Conservation (phyloP, 2,113 vertebrate species). For the Gymnarchus niloticus region DNA sequence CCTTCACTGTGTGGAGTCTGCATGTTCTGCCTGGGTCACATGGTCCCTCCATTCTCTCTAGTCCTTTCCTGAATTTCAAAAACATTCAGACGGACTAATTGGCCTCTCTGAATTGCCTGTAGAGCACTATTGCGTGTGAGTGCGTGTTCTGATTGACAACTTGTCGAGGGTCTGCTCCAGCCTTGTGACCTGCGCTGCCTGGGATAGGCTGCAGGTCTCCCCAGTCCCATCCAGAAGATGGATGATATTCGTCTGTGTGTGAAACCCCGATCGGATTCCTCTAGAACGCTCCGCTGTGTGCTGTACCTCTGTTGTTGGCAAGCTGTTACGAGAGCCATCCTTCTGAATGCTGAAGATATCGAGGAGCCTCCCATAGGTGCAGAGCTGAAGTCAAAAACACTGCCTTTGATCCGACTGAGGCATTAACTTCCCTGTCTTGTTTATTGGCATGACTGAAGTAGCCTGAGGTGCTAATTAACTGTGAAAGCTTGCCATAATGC, state of each 20-base stretch:
- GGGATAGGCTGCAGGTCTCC: neutral
- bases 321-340: conserved; percentile 32
- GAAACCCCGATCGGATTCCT: neutral
- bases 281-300: conserved; percentile 5
- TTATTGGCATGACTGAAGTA: conserved; percentile 42
- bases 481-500: conserved; percentile 37
- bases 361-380: conserved; percentile 36
- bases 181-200: neutral
- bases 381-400: conserved; percentile 14
- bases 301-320: conserved; percentile 25
- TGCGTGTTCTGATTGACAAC: too few relatives aligned
- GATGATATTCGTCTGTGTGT: neutral
- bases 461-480: conserved; percentile 45
- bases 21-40: neutral
- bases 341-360: conserved; percentile 17
- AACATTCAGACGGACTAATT: neutral
- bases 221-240: neutral
- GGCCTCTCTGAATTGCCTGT: neutral
- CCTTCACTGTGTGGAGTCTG: neutral
- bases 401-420: conserved; percentile 40
- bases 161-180: too few relatives aligned
- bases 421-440: conserved; percentile 42
- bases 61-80: neutral
- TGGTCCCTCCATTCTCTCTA: neutral
- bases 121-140: too few relatives aligned